phyloP scores from a whole-genome alignment of 2,113 vertebrate genomes.

The Hemiscyllium ocellatum region DNA sequence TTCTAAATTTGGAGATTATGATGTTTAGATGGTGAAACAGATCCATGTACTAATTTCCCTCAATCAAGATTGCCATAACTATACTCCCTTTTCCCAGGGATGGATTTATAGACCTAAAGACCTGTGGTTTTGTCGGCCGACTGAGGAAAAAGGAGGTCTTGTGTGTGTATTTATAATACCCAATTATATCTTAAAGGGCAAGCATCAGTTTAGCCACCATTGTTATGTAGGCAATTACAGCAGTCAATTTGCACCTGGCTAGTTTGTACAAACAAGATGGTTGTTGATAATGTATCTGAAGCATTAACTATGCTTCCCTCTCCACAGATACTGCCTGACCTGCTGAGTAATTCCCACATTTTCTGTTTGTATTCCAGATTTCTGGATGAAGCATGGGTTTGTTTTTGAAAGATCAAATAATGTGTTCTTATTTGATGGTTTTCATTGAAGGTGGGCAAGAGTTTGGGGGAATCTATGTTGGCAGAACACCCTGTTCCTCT shows the following conservation, averaged over 20 bases:
- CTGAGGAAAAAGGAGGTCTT: not conserved
- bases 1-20: not conserved
- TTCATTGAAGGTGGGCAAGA: not conserved
- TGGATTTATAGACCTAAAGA: not conserved
- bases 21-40: not conserved
- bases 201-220: not conserved
- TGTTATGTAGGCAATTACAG: not conserved
- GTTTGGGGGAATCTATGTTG: not conserved
- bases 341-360: too few species aligned
- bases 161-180: too few species aligned
- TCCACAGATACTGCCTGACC: too few species aligned
- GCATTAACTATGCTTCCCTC: too few species aligned
- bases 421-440: not conserved
- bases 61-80: not conserved
- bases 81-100: not conserved
- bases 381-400: too few species aligned
- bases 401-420: not conserved
- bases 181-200: not conserved
- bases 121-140: not conserved
- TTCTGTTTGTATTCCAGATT: too few species aligned
- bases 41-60: not conserved
- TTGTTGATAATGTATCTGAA: too few species aligned
- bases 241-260: not conserved
- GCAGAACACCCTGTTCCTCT: not conserved
- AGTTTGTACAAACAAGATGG: not conserved